A percentile compares a stretch with the other conserved stretches of the same genome.
phyloP scores from a whole-genome alignment of 2,113 vertebrate species.

The Trinectes maculatus region DNA sequence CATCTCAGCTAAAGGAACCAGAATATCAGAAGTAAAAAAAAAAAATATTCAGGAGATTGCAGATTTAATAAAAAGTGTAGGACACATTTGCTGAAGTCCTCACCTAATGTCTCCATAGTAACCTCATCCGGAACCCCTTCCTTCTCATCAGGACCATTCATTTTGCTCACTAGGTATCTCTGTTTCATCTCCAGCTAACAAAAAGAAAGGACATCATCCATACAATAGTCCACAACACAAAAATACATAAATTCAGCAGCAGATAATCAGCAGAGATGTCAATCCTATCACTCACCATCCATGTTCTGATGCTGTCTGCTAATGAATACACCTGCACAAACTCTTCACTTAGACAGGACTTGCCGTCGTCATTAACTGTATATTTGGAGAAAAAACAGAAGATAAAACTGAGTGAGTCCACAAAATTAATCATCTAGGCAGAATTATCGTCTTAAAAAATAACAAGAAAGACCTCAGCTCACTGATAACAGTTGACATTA shows the following conservation, averaged over 20 bases:
- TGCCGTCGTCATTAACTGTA: conserved; percentile 88
- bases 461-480: neutral
- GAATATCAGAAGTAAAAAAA: conserved; percentile 2
- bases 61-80: neutral
- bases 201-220: neutral
- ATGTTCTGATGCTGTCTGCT: conserved; percentile 94
- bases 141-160: conserved; percentile 79
- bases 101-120: conserved; percentile 90
- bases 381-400: conserved; percentile 39
- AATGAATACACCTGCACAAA: conserved; percentile 90
- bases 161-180: conserved; percentile 85
- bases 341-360: conserved; percentile 86
- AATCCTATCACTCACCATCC: conserved; percentile 90
- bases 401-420: neutral
- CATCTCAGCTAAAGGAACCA: conserved; percentile 83
- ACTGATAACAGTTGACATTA: conserved; percentile 69
- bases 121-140: conserved; percentile 83
- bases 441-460: neutral
- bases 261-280: neutral
- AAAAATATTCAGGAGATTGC: neutral
- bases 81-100: conserved; percentile 52
- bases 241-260: neutral
- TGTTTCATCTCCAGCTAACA: conserved; percentile 97
- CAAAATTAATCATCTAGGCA: neutral
- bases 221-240: neutral